Evolutionary conservation across 1,140 invertebrate genomes (phyloP), one percentile per base, ranked within the genome.

Genomic region (Zelostemma sp.): DNA sequence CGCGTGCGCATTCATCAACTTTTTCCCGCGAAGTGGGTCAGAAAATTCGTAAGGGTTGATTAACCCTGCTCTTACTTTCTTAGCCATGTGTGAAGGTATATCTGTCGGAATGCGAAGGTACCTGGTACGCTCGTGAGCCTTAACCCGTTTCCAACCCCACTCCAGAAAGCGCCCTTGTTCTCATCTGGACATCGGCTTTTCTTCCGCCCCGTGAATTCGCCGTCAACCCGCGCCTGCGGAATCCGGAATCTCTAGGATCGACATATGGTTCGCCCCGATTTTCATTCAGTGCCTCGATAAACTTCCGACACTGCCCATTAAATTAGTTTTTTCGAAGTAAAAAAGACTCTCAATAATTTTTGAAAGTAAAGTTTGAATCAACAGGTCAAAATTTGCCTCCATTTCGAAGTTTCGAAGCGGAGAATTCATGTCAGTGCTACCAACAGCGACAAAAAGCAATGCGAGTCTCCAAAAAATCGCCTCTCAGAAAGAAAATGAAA

Each of bases 11-110:
- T n/a, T n/a, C n/a, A n/a, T n/a, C n/a, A n/a, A n/a, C n/a, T n/a
- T n/a, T n/a, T n/a, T n/a, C n/a, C n/a, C n/a, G n/a, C n/a, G n/a
- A 79, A 80, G 67, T 80, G 72, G 78, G 76, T 80, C 79, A 80
- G 64, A 75, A 68, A 53, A 66, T 65, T 64, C 35, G 54, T 50
- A 51, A 73, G 68, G 68, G 76, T 77, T 67, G 68, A 76, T 69
- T 68, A 77, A 73, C 67, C 73, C 73, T 71, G 72, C 76, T 73
- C 71, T 73, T 57, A 58, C 74, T 72, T 78, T 73, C 71, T 80
- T 68, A 56, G 55, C 31, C 56, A 55, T 65, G 64, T 65, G 65
- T 66, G 61, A 65, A 65, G 47, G 25, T 69, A 46, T 63, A 62
- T 6, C 59, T 47, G 45, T 14, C 58, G 16, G 38, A 65, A 46